Evolutionary conservation across 2,113 vertebrate species (phyloP).

Genomic region (Bubalus kerabau): DNA sequence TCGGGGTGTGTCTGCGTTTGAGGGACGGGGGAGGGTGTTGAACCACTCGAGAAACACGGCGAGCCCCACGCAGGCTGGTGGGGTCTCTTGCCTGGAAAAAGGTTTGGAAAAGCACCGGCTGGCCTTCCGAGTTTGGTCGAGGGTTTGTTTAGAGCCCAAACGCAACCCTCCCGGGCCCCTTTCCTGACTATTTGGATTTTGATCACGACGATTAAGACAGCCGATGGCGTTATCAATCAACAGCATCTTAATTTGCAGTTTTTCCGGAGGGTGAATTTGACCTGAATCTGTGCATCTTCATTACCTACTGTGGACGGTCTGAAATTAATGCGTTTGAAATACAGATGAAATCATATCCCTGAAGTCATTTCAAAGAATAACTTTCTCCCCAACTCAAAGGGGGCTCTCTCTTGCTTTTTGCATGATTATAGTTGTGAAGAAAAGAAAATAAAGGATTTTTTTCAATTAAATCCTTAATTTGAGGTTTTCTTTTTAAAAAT

Average conservation of each 20-base stretch:
- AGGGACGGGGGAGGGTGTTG: background rate
- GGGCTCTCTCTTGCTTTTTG: background rate
- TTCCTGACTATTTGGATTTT: conserved; percentile 31
- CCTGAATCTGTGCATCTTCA: conserved; percentile 14
- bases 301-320: background rate
- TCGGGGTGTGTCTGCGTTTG: background rate
- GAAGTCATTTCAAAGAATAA: conserved; percentile 39
- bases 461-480: background rate
- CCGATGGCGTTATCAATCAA: background rate
- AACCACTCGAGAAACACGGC: background rate
- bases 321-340: conserved; percentile 43
- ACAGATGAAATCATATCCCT: background rate
- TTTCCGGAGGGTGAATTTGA: conserved; percentile 53
- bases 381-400: conserved; percentile 1
- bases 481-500: conserved; percentile 17
- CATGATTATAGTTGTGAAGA: background rate
- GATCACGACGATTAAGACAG: conserved; percentile 2
- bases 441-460: conserved; percentile 1
- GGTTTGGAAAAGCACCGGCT: background rate
- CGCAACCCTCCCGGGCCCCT: background rate
- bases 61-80: background rate
- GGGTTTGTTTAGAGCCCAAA: conserved; percentile 8
- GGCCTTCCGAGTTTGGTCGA: background rate
- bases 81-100: background rate
- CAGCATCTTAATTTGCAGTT: conserved; percentile 42